Evolutionary conservation across 2,888 invertebrate species (phyloP).

Genomic region (Drosophila nr. perissopoda): DNA sequence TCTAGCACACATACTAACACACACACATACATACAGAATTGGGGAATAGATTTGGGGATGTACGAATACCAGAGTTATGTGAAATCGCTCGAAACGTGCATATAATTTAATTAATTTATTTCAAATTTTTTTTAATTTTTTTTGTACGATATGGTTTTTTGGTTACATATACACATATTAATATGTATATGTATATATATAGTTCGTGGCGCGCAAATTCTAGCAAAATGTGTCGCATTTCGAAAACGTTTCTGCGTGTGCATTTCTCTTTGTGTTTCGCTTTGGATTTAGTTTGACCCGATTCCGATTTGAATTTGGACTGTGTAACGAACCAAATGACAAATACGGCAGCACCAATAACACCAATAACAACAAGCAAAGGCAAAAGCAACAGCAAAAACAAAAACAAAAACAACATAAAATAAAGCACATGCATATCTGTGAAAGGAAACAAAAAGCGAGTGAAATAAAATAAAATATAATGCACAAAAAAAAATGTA

Average conservation of each 20-base stretch:
- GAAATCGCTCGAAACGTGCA: conserved; percentile 64
- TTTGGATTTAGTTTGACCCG: conserved; percentile 60
- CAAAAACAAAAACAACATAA: conserved; percentile 22
- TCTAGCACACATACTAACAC: conserved; percentile 3
- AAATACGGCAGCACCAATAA: conserved; percentile 28
- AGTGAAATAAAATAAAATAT: conserved; percentile 45
- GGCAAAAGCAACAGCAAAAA: conserved; percentile 30
- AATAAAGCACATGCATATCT: conserved; percentile 48
- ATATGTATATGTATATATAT: background rate
- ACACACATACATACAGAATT: background rate
- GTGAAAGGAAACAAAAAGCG: conserved; percentile 64
- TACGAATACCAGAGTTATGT: conserved; percentile 32
- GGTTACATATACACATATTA: background rate
- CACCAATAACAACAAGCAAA: conserved; percentile 14
- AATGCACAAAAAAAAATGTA: conserved; percentile 38
- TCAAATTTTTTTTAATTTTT: conserved; percentile 4
- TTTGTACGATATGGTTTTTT: conserved; percentile 8
- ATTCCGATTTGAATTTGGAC: conserved; percentile 63
- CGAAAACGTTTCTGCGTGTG: conserved; percentile 51
- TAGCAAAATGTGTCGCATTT: conserved; percentile 30
- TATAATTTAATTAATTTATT: conserved; percentile 23
- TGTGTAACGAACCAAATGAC: conserved; percentile 51
- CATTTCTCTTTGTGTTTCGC: conserved; percentile 52
- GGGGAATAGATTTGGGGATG: conserved; percentile 20
- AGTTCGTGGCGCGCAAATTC: conserved; percentile 40